Evolutionary conservation across 2,113 vertebrate species (phyloP).

Genomic region (Pseudopodoces humilis): DNA sequence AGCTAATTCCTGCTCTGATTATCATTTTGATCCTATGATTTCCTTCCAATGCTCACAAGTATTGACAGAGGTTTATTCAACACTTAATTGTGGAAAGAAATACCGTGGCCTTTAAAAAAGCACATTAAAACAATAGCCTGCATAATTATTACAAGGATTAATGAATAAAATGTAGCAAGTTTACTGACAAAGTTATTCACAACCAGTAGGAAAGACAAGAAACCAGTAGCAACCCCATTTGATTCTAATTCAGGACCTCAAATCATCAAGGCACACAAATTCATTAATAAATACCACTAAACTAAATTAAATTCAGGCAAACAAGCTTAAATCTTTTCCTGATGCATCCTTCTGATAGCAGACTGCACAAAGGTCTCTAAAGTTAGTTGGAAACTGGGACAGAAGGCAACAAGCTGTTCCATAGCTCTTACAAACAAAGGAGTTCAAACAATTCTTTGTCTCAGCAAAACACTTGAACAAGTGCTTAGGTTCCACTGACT

Average conservation of each 20-base stretch:
- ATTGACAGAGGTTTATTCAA: background rate
- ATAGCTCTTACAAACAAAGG: background rate
- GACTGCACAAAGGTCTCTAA: background rate
- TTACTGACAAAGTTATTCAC: background rate
- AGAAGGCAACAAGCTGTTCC: conserved; percentile 2
- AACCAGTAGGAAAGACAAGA: background rate
- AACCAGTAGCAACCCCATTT: background rate
- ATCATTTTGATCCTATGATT: background rate
- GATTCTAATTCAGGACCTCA: background rate
- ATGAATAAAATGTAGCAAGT: background rate
- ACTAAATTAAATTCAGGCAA: background rate
- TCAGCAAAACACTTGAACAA: background rate
- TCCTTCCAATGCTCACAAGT: background rate
- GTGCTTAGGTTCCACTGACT: background rate
- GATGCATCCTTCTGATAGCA: background rate
- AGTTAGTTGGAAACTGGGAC: background rate
- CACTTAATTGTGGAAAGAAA: background rate
- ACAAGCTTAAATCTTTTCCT: conserved; percentile 2
- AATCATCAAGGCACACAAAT: background rate
- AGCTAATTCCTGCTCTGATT: background rate
- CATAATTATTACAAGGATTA: background rate
- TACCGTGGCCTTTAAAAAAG: background rate
- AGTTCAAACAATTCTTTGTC: conserved; percentile 23
- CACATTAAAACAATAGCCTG: background rate
- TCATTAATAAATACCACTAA: background rate